Percentiles rank a stretch among this genome's conserved stretches.
Conservation (phyloP, 1,140 invertebrate species). For the Coenobita brevimanus region DNA sequence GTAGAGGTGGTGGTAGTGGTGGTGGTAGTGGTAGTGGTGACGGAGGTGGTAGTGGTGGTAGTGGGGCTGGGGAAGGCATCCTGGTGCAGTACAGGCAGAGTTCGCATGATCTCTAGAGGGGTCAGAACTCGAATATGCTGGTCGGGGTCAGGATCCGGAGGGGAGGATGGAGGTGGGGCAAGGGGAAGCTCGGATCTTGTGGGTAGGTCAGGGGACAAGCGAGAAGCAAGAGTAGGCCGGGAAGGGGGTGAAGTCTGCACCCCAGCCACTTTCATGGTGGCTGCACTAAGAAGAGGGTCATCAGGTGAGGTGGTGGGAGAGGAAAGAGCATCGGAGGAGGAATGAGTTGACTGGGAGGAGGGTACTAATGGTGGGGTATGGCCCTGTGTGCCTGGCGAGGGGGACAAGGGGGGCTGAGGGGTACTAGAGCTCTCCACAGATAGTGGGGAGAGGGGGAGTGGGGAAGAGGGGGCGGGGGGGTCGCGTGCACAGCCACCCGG, state of each 20-base stretch:
- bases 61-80: constrained; percentile 65
- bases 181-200: constrained; percentile 44
- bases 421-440: constrained; percentile 64
- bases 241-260: constrained; percentile 59
- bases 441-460: constrained; percentile 54
- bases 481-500: constrained; percentile 59
- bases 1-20: too few relatives aligned
- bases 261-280: constrained; percentile 61
- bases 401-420: constrained; percentile 52
- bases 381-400: constrained; percentile 50
- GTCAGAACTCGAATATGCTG: constrained; percentile 69
- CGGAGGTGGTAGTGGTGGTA: constrained; percentile 51
- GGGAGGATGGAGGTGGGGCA: constrained; percentile 40
- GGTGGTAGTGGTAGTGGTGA: constrained; percentile 61
- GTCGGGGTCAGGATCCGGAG: constrained; percentile 68
- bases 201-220: constrained; percentile 51
- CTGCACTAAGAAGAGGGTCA: constrained; percentile 33
- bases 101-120: constrained; percentile 69
- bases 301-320: too few relatives aligned
- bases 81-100: constrained; percentile 68
- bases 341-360: constrained; percentile 12
- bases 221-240: constrained; percentile 29
- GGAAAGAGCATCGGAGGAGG: too few relatives aligned
- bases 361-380: constrained; percentile 47
- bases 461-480: constrained; percentile 48